A percentile compares a stretch with the other conserved stretches of the same genome.
phyloP scores from a whole-genome alignment of 2,888 invertebrate genomes.

The Drepanosiphum platanoidis region DNA sequence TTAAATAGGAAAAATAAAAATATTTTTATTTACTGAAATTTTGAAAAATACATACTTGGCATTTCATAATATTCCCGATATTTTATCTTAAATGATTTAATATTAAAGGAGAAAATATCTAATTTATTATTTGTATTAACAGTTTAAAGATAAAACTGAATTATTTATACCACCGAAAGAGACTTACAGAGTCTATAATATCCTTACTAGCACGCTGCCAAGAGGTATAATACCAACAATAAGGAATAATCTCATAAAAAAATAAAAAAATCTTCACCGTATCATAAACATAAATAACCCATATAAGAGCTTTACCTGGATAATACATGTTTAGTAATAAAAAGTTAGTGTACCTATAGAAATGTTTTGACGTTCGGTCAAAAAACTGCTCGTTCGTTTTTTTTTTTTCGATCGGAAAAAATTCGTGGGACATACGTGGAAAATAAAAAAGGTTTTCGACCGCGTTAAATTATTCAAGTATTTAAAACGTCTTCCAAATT shows the following conservation, averaged over 20 bases:
- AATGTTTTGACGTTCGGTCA: not conserved
- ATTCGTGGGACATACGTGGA: not conserved
- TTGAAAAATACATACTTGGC: not conserved
- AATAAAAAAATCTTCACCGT: not conserved
- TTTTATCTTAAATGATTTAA: not conserved
- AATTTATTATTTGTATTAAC: not conserved
- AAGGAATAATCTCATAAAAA: slow-evolving; percentile 20
- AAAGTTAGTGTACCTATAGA: slow-evolving; percentile 12
- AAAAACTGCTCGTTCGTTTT: slow-evolving; percentile 16
- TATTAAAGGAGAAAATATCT: not conserved
- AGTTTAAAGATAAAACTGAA: not conserved
- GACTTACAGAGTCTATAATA: not conserved
- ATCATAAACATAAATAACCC: slow-evolving; percentile 22
- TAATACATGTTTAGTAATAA: slow-evolving; percentile 35
- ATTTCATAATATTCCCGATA: not conserved
- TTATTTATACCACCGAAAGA: slow-evolving; percentile 6
- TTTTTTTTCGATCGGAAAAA: not conserved
- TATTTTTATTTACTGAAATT: not conserved
- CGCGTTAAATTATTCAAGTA: slow-evolving; percentile 10
- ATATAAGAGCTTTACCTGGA: slow-evolving; percentile 25
- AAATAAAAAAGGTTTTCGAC: not conserved
- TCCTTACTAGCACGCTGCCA: not conserved
- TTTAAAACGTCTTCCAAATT: not conserved
- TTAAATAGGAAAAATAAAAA: not conserved
- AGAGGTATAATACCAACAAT: too few species aligned